phyloP scores from a whole-genome alignment of 2,888 invertebrate species.

The Cylloceria caligata region DNA sequence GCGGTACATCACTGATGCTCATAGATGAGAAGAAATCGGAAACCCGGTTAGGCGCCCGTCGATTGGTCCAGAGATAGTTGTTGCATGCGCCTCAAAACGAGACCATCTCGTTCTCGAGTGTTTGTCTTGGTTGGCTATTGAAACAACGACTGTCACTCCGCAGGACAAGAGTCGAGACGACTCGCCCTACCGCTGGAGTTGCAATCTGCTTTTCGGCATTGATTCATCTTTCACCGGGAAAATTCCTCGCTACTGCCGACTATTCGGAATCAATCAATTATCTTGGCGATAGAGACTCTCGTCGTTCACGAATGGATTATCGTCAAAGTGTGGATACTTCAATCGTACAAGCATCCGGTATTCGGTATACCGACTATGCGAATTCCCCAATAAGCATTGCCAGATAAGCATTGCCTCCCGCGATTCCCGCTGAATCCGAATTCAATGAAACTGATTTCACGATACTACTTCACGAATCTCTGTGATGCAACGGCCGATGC shows the following conservation, averaged over 20 bases:
- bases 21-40: too few species aligned
- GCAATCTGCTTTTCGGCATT: conserved; percentile 4
- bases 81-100: background rate
- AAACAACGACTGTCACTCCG: conserved; percentile 14
- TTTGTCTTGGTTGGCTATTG: conserved; percentile 9
- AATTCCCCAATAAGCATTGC: background rate
- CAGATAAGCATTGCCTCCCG: background rate
- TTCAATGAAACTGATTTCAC: conserved; percentile 21
- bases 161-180: conserved; percentile 11
- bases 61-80: background rate
- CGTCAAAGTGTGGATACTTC: background rate
- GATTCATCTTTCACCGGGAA: background rate
- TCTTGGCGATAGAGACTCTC: background rate
- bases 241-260: background rate
- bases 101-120: conserved; percentile 23
- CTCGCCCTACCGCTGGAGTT: background rate
- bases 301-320: background rate
- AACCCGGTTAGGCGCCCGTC: background rate
- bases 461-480: conserved; percentile 10
- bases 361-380: background rate
- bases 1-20: too few species aligned
- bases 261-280: conserved; percentile 5
- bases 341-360: background rate
- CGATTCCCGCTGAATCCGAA: background rate
- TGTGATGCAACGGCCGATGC: background rate